Base-by-base conservation (phyloP, 2,888 invertebrate genomes). In the Ypsolopha scabrella region DNA sequence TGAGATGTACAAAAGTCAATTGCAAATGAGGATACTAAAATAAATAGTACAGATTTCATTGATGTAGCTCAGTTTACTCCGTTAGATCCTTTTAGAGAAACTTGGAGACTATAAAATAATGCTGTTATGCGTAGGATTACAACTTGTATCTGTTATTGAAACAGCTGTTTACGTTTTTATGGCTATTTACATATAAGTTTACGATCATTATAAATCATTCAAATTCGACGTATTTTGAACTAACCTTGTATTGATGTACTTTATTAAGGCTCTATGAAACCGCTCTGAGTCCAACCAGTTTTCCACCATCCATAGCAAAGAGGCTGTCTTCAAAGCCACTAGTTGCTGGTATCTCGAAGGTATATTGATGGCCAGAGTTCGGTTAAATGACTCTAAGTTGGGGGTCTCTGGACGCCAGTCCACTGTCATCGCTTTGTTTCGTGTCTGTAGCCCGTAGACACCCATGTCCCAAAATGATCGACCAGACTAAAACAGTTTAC, bases 291-390 rank as follows among this genome's bases (percentile, higher is more conserved):
- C 78, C 0, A 86, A 57, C 83, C 86, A 86, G 51, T 83, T 81
- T 54, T 85, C 83, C 8, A 86, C 59, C 86, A 86, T 86, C 83
- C 85, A 83, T 39, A 85, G 51, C 11, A 86, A 65, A 0, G 85
- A 74, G 0, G 80, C 82, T 1, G 85, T 85, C 57, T 85, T 85
- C 76, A 77, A 74, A 0, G 72, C 69, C 41, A 85, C 77, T 56
- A 86, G 57, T 7, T 75, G 67, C 37, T 69, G 75, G 54, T 80
- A 75, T 44, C 75, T 66, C 1, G 62, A 38, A 0, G 80, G 78
- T 54, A 85, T 78, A 33, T 82, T 73, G 8, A 78, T 67, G 0
- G 75, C 77, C 10, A 83, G 53, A 0, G 76, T 70, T 13, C 66
- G 61, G 54, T 81, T 77, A 56, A 82, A 83, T 36, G 64, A 64